Evolutionary conservation across 2,888 invertebrate species (phyloP).

Genomic region (Dynastes hyllus): DNA sequence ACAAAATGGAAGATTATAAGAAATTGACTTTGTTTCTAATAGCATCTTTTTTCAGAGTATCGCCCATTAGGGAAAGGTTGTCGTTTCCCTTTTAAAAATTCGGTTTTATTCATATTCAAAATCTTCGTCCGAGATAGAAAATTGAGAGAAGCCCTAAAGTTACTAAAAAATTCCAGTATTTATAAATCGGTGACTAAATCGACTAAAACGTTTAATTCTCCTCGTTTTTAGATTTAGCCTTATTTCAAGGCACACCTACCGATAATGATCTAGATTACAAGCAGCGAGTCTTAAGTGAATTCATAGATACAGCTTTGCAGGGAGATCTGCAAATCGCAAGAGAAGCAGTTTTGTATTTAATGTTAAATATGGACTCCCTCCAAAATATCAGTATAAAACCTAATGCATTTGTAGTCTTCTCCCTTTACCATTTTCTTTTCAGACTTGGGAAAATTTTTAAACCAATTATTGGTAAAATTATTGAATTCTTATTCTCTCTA

Average conservation of each 20-base stretch:
- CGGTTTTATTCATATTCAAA: constrained; percentile 49
- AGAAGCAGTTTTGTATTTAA: constrained; percentile 39
- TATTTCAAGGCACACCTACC: not conserved
- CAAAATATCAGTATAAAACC: constrained; percentile 15
- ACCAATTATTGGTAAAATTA: constrained; percentile 41
- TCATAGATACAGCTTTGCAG: constrained; percentile 7
- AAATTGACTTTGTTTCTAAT: not conserved
- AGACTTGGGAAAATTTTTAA: constrained; percentile 46
- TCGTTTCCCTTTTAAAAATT: too few relatives aligned
- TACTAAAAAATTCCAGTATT: constrained; percentile 48
- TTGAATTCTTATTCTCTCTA: constrained; percentile 31
- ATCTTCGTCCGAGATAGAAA: constrained; percentile 37
- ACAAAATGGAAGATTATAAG: too few relatives aligned
- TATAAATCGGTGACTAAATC: not conserved
- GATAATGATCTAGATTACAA: constrained; percentile 17
- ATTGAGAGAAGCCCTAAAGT: constrained; percentile 42
- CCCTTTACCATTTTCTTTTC: not conserved
- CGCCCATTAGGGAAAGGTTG: constrained; percentile 9
- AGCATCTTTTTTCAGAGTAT: constrained; percentile 29
- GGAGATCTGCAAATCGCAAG: constrained; percentile 30
- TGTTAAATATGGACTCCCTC: constrained; percentile 33
- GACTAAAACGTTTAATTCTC: not conserved
- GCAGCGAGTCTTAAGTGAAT: constrained; percentile 42
- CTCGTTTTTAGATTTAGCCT: constrained; percentile 40
- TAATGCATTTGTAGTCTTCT: too few relatives aligned